Evolutionary conservation across 1,140 invertebrate species (phyloP), one percentile per base, ranked within the genome.

Genomic region (Dendroctonus valens): DNA sequence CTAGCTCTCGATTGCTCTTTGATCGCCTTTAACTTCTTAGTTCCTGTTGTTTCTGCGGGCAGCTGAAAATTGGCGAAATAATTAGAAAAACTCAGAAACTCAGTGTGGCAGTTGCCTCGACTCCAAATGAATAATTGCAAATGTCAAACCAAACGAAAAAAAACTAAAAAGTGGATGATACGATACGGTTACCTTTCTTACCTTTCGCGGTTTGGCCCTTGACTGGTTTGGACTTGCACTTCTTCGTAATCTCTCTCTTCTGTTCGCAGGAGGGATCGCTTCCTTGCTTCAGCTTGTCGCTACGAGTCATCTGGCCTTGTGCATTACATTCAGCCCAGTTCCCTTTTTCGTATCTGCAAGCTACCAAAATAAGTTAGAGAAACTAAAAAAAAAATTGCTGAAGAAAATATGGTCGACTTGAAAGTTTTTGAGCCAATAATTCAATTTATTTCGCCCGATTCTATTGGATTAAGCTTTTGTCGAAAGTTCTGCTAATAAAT

Each of bases 271-370:
- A 83, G 7, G 86, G 78, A 76, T 91, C 88, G 67, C 88, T 89
- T 76, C 88, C 89, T n/a, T 85, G 78, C 74, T 90, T 91, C 70
- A 91, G 73, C 75, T 83, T 86, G 75, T 91, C 87, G 66, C 84
- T 85, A 75, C 89, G 83, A 11, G 84, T 84, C 85, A 90, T 89
- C 76, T 84, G 81, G 52, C 86, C 86, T 70, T 86, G 85, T 51
- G 83, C 78, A 72, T 83, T 84, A 77, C 89, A 91, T 75, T 84
- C 85, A 74, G 83, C 85, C 87, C 89, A 91, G 46, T 86, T 80
- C 39, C 89, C 89, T 76, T 90, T 91, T 71, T 89, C 88, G 75
- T 91, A 91, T 69, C 89, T 86, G 77, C 89, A 91, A 57, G 87
- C 88, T 90, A 76, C 46, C 79, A 74, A 66, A 66, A 8, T 39